Conservation (phyloP, 1,140 invertebrate genomes). For the Tigriopus japonicus region DNA sequence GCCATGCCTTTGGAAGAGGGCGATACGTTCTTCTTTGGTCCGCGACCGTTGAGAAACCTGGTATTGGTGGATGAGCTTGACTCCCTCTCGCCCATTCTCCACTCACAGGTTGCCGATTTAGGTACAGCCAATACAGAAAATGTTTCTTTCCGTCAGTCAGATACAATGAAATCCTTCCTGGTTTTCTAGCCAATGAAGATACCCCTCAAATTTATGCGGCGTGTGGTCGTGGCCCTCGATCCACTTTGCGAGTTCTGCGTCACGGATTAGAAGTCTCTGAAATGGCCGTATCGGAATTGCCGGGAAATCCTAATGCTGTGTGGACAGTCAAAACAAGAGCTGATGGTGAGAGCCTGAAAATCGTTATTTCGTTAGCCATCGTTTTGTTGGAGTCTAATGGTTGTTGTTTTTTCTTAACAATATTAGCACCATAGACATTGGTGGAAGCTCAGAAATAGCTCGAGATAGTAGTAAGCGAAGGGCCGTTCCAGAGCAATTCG, state of each 20-base stretch:
- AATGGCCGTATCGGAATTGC: conserved; percentile 98
- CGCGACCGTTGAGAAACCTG: conserved; percentile 78
- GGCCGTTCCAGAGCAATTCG: too few species aligned
- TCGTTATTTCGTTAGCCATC: too few species aligned
- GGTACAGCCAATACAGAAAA: conserved; percentile 17
- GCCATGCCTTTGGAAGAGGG: conserved; percentile 95
- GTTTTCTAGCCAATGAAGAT: conserved; percentile 73
- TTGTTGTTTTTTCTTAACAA: too few species aligned
- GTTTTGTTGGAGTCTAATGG: too few species aligned
- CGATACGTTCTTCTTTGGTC: conserved; percentile 97
- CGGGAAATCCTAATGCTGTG: conserved; percentile 96
- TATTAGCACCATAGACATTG: too few species aligned
- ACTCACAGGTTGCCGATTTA: conserved; percentile 48
- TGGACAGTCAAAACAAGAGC: conserved; percentile 94
- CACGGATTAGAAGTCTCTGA: conserved; percentile 96
- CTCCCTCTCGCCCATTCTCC: conserved; percentile 82
- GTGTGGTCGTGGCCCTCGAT: conserved; percentile 84
- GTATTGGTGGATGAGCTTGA: conserved; percentile 96
- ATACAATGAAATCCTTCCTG: neutral
- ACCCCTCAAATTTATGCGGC: conserved; percentile 92
- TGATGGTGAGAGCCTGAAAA: conserved; percentile 69
- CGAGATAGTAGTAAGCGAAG: too few species aligned
- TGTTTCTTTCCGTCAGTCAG: neutral
- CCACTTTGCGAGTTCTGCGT: conserved; percentile 71
- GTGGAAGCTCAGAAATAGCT: too few species aligned